A percentile compares a stretch with the other conserved stretches of the same genome.
Conservation (phyloP, 1,140 invertebrate species). For the Halesus radiatus region DNA sequence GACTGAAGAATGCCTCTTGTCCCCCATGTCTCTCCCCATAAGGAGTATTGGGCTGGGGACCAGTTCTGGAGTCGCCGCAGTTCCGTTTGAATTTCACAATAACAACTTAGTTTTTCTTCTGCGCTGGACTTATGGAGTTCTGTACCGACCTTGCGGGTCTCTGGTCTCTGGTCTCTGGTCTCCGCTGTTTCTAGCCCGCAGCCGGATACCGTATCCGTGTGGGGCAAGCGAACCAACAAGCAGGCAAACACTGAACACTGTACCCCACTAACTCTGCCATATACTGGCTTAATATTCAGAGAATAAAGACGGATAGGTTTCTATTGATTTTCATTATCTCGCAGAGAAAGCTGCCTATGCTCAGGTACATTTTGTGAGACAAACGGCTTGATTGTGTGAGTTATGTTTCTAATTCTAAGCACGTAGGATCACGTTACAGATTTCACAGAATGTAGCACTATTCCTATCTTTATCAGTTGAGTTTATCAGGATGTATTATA, state of each 20-base stretch:
- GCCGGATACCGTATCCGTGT: constrained; percentile 1
- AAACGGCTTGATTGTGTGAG: constrained; percentile 7
- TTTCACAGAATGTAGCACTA: constrained; percentile 3
- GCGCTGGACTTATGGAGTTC: background rate
- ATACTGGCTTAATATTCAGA: background rate
- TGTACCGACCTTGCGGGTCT: constrained; percentile 18
- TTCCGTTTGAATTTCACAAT: constrained; percentile 30
- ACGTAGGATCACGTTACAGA: background rate
- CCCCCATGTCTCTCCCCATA: constrained; percentile 1
- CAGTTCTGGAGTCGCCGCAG: constrained; percentile 11
- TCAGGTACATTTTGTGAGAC: constrained; percentile 1
- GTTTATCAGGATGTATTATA: too few relatives aligned
- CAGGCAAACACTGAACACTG: too few relatives aligned
- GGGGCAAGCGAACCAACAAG: background rate
- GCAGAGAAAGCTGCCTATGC: background rate
- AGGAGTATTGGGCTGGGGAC: constrained; percentile 6
- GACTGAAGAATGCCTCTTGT: constrained; percentile 7
- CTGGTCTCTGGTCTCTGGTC: background rate
- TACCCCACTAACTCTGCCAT: too few relatives aligned
- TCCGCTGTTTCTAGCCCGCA: background rate
- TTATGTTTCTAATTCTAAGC: background rate
- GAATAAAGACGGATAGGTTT: constrained; percentile 18
- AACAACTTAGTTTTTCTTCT: constrained; percentile 4
- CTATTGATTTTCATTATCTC: constrained; percentile 33
- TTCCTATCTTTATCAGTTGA: background rate